Evolutionary conservation across 2,888 invertebrate genomes (phyloP), one percentile per base, ranked within the genome.

Genomic region (Rhamphomyia laevipes): DNA sequence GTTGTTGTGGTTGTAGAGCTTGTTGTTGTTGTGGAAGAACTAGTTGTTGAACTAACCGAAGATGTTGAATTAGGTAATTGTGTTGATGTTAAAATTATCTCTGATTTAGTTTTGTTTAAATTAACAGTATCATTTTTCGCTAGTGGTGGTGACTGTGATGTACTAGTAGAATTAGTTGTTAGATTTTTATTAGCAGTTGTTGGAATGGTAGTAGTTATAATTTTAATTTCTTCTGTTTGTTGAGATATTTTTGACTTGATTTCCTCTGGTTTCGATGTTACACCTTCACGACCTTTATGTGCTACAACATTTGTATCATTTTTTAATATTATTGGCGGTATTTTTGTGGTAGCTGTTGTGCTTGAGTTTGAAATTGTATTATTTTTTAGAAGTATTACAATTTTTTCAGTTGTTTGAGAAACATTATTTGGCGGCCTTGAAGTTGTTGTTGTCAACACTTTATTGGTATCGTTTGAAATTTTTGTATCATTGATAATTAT

Each of bases 1-100:
- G 63, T 61, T 0, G 63, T 64, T 2, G 61, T 59, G 3, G 65
- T 63, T 0, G 61, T 64, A 0, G 61, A 60, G 0, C 63, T 62
- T 0, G 63, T 60, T 0, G 63, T 60, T 0, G 60, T 59, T 0
- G 58, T 59, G 0, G 60, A 59, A 0, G 60, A 60, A 0, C 60
- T 60, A 0, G 57, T 59, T 3, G 62, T 56, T 0, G 35, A 35
- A 2, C 33, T 33, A 13, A 5, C 7, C 11, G 35, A 35, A 2
- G 35, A 13, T 13, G 35, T n/a, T 13, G 1, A 13, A 4, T 35
- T 35, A 13, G 33, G 12, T 35, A 35, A 5, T n/a, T n/a, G n/a
- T 13, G 35, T 35, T n/a, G 35, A 13, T 13, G 35, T 4, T 13
- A 2, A 2, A n/a, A 5, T 35, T n/a, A 35, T 7, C 7, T 35